Conservation (phyloP, 2,797 vertebrate species). For the Molossus alvarezi region DNA sequence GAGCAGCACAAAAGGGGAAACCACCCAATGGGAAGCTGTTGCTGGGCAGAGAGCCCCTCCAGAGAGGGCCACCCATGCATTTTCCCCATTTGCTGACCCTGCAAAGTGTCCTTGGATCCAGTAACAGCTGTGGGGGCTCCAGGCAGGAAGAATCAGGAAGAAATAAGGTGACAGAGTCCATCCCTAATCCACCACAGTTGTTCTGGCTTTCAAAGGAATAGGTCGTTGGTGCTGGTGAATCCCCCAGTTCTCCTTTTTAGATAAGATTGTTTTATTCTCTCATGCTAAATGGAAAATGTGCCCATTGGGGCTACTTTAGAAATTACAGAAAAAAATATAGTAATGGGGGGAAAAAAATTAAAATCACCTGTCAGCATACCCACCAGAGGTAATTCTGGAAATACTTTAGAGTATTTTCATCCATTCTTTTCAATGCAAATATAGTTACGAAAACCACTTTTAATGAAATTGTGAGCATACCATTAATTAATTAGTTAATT, state of each 20-base stretch:
- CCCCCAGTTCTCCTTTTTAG: neutral
- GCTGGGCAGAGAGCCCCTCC: neutral
- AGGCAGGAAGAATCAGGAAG: neutral
- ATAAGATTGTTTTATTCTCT: neutral
- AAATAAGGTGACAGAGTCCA: neutral
- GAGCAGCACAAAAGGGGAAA: neutral
- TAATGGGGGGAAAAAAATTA: neutral
- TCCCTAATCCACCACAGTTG: conserved; percentile 45
- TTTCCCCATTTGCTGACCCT: neutral
- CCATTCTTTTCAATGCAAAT: neutral
- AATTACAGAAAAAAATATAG: neutral
- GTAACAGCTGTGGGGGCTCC: neutral
- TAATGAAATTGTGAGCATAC: neutral
- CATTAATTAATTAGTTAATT: no score
- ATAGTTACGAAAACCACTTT: neutral
- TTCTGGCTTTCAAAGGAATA: neutral
- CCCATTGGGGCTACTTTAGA: neutral
- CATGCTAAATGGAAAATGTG: neutral
- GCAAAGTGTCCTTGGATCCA: conserved; percentile 45
- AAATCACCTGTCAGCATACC: neutral
- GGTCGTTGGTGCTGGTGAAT: neutral
- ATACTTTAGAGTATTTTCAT: neutral
- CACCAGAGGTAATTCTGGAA: neutral
- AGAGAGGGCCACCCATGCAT: neutral
- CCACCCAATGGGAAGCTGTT: neutral